Conservation (phyloP, 2,113 vertebrate genomes). For the Epinephelus cyanopodus region DNA sequence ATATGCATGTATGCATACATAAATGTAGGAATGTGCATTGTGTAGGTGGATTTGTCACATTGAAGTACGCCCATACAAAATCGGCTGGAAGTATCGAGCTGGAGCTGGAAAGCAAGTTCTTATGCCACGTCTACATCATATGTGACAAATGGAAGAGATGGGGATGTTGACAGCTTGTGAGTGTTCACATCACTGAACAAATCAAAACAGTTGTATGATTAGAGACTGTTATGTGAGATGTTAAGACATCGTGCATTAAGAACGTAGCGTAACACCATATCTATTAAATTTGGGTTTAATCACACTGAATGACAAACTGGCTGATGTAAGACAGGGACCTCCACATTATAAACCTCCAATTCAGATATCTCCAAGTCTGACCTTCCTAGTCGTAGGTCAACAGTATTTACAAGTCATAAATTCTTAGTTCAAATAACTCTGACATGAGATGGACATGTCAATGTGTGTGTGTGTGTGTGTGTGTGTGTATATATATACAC, state of each 20-base stretch:
- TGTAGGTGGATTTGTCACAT: background rate
- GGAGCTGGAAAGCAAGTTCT: slow-evolving; percentile 23
- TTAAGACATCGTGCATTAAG: background rate
- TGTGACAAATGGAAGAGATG: background rate
- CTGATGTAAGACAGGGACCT: too few species aligned
- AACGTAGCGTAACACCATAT: too few species aligned
- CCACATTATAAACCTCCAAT: too few species aligned
- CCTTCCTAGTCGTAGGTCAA: too few species aligned
- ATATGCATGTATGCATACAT: background rate
- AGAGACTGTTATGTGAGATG: background rate
- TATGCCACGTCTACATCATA: slow-evolving; percentile 6
- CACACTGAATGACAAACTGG: too few species aligned
- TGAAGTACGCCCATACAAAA: background rate
- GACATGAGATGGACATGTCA: too few species aligned
- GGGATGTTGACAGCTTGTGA: background rate
- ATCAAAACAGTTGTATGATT: background rate
- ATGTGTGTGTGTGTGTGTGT: too few species aligned
- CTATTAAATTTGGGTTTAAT: too few species aligned
- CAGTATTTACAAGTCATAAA: too few species aligned
- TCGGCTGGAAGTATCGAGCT: background rate
- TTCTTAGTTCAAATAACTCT: too few species aligned
- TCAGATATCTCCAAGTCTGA: too few species aligned
- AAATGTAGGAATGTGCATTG: background rate
- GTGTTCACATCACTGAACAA: background rate
- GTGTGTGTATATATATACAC: too few species aligned